These are phyloP conservation scores for Mareca penelope DNA, from an alignment of 2,797 vertebrate genomes.

Conservation along the genomic window DNA sequence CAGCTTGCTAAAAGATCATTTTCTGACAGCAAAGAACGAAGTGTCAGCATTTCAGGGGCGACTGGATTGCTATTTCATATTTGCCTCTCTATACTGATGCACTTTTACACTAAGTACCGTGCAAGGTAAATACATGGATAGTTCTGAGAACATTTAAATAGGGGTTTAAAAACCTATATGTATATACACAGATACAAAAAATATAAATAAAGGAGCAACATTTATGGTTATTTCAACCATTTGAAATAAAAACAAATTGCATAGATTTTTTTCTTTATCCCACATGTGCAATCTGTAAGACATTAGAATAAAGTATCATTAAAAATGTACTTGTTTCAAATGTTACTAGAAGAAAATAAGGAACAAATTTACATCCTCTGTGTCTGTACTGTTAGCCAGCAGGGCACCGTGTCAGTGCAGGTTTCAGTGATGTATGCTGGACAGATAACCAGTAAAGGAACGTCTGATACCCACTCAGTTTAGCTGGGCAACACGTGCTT, in stretches of 20 bases:
- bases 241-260: background rate
- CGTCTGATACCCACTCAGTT: background rate
- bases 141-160: background rate
- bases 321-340: no score
- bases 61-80: background rate
- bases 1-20: background rate
- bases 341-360: no score
- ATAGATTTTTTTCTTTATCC: background rate
- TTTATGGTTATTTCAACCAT: background rate
- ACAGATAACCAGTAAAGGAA: background rate
- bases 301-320: background rate
- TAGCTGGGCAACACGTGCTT: background rate
- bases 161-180: background rate
- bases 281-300: background rate
- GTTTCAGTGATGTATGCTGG: background rate
- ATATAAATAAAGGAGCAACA: background rate
- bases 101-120: background rate
- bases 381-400: background rate
- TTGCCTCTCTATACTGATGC: background rate
- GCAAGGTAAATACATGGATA: rapidly evolving
- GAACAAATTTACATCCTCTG: background rate
- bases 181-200: background rate
- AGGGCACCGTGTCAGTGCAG: background rate
- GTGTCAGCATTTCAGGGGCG: background rate
- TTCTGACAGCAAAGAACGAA: background rate